Evolutionary conservation across 2,797 vertebrate genomes (phyloP), one percentile per base, ranked within the genome.

Genomic region (Pyrrhura leucotis): DNA sequence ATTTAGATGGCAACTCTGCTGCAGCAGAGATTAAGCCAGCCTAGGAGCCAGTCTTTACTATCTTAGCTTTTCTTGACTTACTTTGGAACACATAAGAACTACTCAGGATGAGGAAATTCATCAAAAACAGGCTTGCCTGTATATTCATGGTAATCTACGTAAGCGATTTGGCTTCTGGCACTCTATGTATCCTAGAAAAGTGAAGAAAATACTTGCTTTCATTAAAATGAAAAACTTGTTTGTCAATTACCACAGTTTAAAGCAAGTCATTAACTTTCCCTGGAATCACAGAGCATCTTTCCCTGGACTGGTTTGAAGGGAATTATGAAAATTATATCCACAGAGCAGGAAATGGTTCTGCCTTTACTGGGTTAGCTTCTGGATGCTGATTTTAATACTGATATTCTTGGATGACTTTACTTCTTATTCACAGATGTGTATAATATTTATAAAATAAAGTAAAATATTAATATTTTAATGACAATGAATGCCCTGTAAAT

Each of bases 141-240:
- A 40, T 19, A 42, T 74, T 68, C 58, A 37, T 11, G 28, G 39
- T 16, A 59, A 73, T 45, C 51, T 47, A 6, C 0, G 0, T 26
- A 29, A 48, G 37, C 88, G 5, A 73, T 42, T 50, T 75, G 42
- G 53, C 33, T 91, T 88, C 45, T 59, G 42, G 42, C 10, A n/a
- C 75, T 65, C 21, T 51, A 42, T 39, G 7, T 54, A 4, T 75
- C 62, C 50, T 13, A 5, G 68, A 93, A 73, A 75, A 75, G 12
- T 51, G 58, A 72, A 65, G 26, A 65, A 88, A 91, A 53, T 28
- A 18, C 17, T 74, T 54, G 9, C 18, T 92, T 69, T 88, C 58
- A 33, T 84, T 66, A 83, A 63, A 78, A 72, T 2, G 0, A 78
- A 82, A 91, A 78, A 1, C n/a, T 14, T 17, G 3, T 47, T 83